Evolutionary conservation across 2,797 vertebrate genomes (phyloP).

Genomic region (Acestrorhynchus altus): DNA sequence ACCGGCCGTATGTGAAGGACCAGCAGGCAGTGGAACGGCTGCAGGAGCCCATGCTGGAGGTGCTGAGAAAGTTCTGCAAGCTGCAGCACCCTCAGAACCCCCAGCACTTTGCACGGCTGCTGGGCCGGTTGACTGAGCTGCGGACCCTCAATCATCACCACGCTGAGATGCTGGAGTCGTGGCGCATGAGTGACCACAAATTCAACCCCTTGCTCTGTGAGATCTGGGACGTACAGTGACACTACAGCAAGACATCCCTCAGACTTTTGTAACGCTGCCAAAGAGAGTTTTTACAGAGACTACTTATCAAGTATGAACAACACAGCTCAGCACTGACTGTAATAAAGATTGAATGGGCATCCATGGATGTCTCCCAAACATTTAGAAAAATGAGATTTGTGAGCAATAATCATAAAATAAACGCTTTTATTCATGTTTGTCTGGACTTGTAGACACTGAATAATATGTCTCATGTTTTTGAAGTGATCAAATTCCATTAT

Average conservation of each 20-base stretch:
- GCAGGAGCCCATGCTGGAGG: conserved; percentile 90
- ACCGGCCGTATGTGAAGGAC: conserved; percentile 92
- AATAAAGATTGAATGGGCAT: conserved; percentile 6
- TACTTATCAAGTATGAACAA: neutral
- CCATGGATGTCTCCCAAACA: neutral
- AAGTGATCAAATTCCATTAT: neutral
- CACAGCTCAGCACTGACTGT: conserved; percentile 3
- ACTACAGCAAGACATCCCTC: neutral
- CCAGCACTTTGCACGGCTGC: conserved; percentile 94
- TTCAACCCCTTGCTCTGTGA: conserved; percentile 98
- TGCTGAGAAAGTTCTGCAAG: conserved; percentile 90
- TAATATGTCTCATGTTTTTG: neutral
- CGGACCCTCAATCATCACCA: conserved; percentile 96
- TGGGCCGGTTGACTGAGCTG: conserved; percentile 93
- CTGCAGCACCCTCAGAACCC: conserved; percentile 88
- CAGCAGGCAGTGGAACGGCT: conserved; percentile 90
- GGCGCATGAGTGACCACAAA: conserved; percentile 93
- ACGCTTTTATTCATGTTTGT: neutral
- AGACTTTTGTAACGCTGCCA: conserved; percentile 32
- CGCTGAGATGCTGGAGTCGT: conserved; percentile 94
- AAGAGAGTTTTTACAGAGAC: conserved; percentile 8
- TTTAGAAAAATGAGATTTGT: neutral
- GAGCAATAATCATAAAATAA: conserved; percentile 25
- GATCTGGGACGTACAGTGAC: conserved; percentile 98
- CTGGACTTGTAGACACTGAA: neutral